These are phyloP conservation scores for Clepsis dumicolana DNA, from an alignment of 2,888 invertebrate genomes.

Conservation along the genomic window DNA sequence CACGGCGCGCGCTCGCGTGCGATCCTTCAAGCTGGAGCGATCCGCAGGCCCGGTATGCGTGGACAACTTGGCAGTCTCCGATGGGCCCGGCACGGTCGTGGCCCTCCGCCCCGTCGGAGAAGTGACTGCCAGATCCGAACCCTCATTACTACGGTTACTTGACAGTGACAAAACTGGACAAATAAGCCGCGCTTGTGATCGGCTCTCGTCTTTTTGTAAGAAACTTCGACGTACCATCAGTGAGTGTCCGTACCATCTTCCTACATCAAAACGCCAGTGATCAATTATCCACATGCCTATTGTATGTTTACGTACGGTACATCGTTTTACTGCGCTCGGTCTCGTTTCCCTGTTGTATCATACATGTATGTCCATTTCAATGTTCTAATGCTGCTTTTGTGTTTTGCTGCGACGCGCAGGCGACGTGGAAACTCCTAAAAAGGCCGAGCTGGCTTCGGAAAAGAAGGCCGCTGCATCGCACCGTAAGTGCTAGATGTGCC, in stretches of 20 bases:
- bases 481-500: slow-evolving; percentile 84
- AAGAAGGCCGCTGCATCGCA: slow-evolving; percentile 81
- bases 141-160: slow-evolving; percentile 76
- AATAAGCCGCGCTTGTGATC: slow-evolving; percentile 78
- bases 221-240: slow-evolving; percentile 83
- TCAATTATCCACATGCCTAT: slow-evolving; percentile 9
- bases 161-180: slow-evolving; percentile 77
- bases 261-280: slow-evolving; percentile 37
- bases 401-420: slow-evolving; percentile 81
- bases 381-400: slow-evolving; percentile 85
- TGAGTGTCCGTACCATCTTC: slow-evolving; percentile 64
- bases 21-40: slow-evolving; percentile 81
- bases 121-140: slow-evolving; percentile 75
- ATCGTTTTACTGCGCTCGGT: slow-evolving; percentile 28
- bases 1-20: slow-evolving; percentile 79
- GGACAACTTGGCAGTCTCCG: slow-evolving; percentile 81
- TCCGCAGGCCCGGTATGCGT: slow-evolving; percentile 83
- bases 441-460: slow-evolving; percentile 81
- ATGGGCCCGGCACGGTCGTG: slow-evolving; percentile 62
- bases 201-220: slow-evolving; percentile 80
- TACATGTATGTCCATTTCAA: slow-evolving; percentile 63
- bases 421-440: slow-evolving; percentile 85
- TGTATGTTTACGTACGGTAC: slow-evolving; percentile 26
- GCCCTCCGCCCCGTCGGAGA: slow-evolving; percentile 76
- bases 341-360: slow-evolving; percentile 48